Percentiles rank a stretch among this genome's conserved stretches.
phyloP scores from a whole-genome alignment of 2,113 vertebrate species.

The Paedocypris sp. region DNA sequence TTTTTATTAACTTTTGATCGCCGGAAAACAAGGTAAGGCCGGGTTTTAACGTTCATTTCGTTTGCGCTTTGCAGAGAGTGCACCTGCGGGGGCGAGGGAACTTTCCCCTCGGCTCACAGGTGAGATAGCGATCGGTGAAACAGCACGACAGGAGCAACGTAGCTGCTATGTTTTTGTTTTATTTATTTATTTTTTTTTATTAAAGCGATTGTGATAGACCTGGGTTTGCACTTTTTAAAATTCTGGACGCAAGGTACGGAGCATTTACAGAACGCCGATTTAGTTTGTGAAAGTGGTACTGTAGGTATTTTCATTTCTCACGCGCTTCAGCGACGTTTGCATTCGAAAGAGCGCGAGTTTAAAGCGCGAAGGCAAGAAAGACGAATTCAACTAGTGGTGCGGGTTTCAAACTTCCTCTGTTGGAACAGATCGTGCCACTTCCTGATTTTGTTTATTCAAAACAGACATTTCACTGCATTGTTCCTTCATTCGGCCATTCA shows the following conservation, averaged over 20 bases:
- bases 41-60: neutral
- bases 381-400: constrained; percentile 17
- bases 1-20: neutral
- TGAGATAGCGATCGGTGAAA: too few relatives aligned
- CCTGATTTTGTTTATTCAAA: constrained; percentile 41
- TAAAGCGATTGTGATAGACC: too few relatives aligned
- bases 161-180: too few relatives aligned
- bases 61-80: neutral
- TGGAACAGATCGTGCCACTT: constrained; percentile 34
- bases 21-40: constrained; percentile 22
- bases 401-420: constrained; percentile 36
- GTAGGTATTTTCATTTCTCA: too few relatives aligned
- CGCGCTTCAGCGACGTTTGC: too few relatives aligned
- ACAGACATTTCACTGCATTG: constrained; percentile 15
- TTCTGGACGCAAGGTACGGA: too few relatives aligned
- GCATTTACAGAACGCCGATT: too few relatives aligned
- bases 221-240: too few relatives aligned
- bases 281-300: too few relatives aligned
- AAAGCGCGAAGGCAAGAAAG: neutral
- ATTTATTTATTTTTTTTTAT: too few relatives aligned
- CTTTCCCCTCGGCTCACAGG: neutral
- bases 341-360: neutral
- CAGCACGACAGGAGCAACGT: too few relatives aligned
- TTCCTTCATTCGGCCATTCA: neutral
- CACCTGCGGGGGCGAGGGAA: neutral